A percentile compares a stretch with the other conserved stretches of the same genome.
Conservation (phyloP, 2,113 vertebrate species). For the Diadophis punctatus region DNA sequence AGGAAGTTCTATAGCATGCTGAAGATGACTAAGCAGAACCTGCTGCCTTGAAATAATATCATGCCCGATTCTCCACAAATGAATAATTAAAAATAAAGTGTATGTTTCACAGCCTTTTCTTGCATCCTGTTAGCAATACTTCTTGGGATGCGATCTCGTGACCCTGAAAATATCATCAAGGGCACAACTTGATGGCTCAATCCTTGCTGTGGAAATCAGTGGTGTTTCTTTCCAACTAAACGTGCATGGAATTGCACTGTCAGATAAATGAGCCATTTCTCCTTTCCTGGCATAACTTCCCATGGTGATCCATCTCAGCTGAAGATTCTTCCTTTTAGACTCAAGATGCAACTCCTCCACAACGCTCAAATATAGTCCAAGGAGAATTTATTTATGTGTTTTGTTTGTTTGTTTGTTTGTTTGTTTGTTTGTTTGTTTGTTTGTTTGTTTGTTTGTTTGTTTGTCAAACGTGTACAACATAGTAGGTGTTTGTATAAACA, state of each 20-base stretch:
- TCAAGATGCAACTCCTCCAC: neutral
- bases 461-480: too few species aligned
- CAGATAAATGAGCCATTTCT: neutral
- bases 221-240: neutral
- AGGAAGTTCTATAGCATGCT: neutral
- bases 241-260: neutral
- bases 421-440: too few species aligned
- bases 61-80: neutral
- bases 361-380: neutral
- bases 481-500: too few species aligned
- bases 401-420: too few species aligned
- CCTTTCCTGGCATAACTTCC: neutral
- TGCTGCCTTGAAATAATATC: slow-evolving; percentile 42
- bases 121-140: neutral
- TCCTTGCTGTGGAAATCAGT: neutral
- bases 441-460: too few species aligned
- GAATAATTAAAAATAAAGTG: slow-evolving; percentile 8
- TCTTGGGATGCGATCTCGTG: neutral
- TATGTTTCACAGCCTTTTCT: neutral
- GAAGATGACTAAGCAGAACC: slow-evolving; percentile 21
- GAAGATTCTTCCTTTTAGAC: neutral
- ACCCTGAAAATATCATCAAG: neutral
- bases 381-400: too few species aligned
- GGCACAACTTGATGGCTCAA: neutral
- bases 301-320: neutral